Base-by-base conservation (phyloP, 2,888 invertebrate genomes). In the Caenorhabditis sinica region DNA sequence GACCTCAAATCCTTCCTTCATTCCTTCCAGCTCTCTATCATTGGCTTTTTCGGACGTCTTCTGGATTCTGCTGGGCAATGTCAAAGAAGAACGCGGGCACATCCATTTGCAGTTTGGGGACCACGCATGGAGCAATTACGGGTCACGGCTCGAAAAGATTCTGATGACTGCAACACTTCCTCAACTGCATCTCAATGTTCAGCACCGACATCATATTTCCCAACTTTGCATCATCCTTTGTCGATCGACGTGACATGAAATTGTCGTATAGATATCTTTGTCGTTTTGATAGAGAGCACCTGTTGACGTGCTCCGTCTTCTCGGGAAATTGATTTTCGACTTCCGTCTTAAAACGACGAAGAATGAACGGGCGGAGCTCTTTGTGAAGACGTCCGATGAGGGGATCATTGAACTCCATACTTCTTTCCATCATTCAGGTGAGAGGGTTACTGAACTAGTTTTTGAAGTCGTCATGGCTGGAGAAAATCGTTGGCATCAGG, bases 251-350 rank as follows among this genome's bases (percentile, higher is more conserved):
- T 73, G 97, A 96, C 98, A 99, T 98, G 94, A 98, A 99, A 94
- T 99, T 99, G 94, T 99, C 98, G 94, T 99, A 99, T 82, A 99
- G 95, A 94, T 95, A 97, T 87, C 98, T 95, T 94, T 99, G 99
- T 49, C 99, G 95, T 94, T 97, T 97, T 49, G 98, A 97, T 89
- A 99, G 95, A 68, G 96, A 95, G 93, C 97, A 98, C 95, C 96
- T 95, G 30, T 98, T 95, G 88, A 98, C 95, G 94, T 97, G 97
- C 93, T 98, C 98, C 94, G 96, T 97, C 94, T 98, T 98, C 93
- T 96, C 96, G 83, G 98, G 98, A 95, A 98, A 95, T 94, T 98
- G 97, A 92, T 97, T 97, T 94, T 98, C 98, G 82, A 98, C 98
- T 94, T 98, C 97, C 75, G 95, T 95, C 94, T 98, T 98, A 90